Evolutionary conservation across 2,888 invertebrate genomes (phyloP).

Genomic region (Ectobius pallidus): DNA sequence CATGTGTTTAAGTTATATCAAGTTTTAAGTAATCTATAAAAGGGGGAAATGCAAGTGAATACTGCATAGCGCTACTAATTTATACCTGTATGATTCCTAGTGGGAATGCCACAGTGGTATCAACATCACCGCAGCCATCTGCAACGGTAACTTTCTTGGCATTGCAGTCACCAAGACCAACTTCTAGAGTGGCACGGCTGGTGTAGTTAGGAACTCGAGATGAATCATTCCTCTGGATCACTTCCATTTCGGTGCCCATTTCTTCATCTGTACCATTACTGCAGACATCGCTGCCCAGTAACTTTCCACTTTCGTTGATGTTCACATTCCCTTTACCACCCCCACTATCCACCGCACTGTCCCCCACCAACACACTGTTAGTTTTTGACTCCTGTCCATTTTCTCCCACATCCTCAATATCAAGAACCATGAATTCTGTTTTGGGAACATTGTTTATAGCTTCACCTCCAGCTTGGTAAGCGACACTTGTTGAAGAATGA

Average conservation of each 20-base stretch:
- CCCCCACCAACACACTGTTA: conserved; percentile 4
- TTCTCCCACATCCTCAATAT: conserved; percentile 53
- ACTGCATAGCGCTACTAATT: no score
- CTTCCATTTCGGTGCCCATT: conserved; percentile 35
- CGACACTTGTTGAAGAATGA: conserved; percentile 25
- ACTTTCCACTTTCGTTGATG: background rate
- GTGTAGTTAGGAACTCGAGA: conserved; percentile 38
- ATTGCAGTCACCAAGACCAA: conserved; percentile 31
- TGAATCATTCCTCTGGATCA: conserved; percentile 34
- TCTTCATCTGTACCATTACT: conserved; percentile 28
- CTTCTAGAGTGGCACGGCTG: conserved; percentile 42
- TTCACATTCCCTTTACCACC: background rate
- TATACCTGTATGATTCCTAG: conserved; percentile 33
- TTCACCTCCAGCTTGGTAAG: conserved; percentile 18
- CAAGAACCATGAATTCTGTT: conserved; percentile 57
- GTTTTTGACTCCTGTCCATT: conserved; percentile 27
- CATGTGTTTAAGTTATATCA: no score
- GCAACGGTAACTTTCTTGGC: background rate
- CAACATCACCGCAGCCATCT: conserved; percentile 34
- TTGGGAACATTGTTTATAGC: conserved; percentile 49
- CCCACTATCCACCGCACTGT: conserved; percentile 22
- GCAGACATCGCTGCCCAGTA: conserved; percentile 4
- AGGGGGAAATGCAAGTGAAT: no score
- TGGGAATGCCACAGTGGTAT: conserved; percentile 32
- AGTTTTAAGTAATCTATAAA: no score